Conservation (phyloP, 2,113 vertebrate species). For the Thalassoma bifasciatum region DNA sequence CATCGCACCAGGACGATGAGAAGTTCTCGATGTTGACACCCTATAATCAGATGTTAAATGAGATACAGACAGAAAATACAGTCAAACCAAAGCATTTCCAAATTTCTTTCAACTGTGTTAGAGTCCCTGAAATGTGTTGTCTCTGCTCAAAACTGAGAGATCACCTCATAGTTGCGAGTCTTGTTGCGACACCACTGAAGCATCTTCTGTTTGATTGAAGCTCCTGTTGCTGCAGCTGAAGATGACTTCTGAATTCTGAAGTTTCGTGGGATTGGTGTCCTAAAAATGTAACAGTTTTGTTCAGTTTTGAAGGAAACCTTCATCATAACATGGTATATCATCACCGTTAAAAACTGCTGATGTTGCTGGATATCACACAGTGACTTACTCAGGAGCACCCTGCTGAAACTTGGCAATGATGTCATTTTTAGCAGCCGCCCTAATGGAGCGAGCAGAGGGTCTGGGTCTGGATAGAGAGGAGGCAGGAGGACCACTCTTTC, state of each 20-base stretch:
- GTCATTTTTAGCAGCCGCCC: conserved; percentile 75
- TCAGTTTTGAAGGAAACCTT: neutral
- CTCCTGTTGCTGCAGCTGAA: conserved; percentile 66
- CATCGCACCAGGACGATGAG: conserved; percentile 84
- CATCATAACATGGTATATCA: neutral
- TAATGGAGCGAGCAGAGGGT: conserved; percentile 59
- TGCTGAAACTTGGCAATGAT: conserved; percentile 85
- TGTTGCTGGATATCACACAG: neutral
- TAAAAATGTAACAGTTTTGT: conserved; percentile 43
- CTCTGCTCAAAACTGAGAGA: neutral
- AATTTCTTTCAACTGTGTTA: neutral
- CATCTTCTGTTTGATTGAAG: conserved; percentile 84
- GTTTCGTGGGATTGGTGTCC: conserved; percentile 76
- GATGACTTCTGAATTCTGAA: conserved; percentile 82
- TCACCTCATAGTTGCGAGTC: conserved; percentile 81
- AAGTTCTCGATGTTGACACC: conserved; percentile 84
- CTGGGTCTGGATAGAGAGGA: conserved; percentile 68
- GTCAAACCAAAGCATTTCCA: too few relatives aligned
- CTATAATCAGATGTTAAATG: conserved; percentile 49
- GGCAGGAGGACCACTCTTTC: conserved; percentile 50
- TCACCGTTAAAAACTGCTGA: neutral
- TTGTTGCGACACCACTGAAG: conserved; percentile 84
- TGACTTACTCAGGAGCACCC: conserved; percentile 80
- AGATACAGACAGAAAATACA: neutral
- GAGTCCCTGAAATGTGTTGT: neutral